A percentile compares a stretch with the other conserved stretches of the same genome.
Evolutionary conservation across 2,888 invertebrate genomes (phyloP).

Genomic region (Pterostichus madidus): DNA sequence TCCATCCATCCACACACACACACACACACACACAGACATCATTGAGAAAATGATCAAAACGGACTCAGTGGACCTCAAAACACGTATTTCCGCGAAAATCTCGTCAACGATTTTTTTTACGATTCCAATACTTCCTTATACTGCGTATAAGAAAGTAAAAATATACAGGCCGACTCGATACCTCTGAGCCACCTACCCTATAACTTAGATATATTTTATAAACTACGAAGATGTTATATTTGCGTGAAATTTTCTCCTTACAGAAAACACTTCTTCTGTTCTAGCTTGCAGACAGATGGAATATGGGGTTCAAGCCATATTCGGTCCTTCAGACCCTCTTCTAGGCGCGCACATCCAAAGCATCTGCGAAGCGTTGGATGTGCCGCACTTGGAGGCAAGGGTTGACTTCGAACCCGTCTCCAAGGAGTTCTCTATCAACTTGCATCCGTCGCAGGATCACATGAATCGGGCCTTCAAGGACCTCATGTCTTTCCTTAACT

Average conservation of each 20-base stretch:
- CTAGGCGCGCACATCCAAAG: slow-evolving; percentile 88
- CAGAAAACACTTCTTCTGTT: slow-evolving; percentile 69
- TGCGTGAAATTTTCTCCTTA: slow-evolving; percentile 69
- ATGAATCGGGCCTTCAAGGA: slow-evolving; percentile 92
- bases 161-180: too few relatives aligned
- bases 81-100: too few relatives aligned
- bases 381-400: slow-evolving; percentile 88
- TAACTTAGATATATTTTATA: too few relatives aligned
- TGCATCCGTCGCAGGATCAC: slow-evolving; percentile 91
- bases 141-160: too few relatives aligned
- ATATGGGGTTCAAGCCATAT: slow-evolving; percentile 86
- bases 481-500: slow-evolving; percentile 91
- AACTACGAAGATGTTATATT: too few relatives aligned
- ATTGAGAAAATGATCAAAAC: too few relatives aligned
- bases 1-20: too few relatives aligned
- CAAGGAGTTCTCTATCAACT: slow-evolving; percentile 90
- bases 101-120: too few relatives aligned
- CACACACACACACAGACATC: too few relatives aligned
- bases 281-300: slow-evolving; percentile 90
- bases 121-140: too few relatives aligned
- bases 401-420: slow-evolving; percentile 83
- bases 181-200: too few relatives aligned
- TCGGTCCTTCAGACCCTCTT: slow-evolving; percentile 86
- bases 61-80: too few relatives aligned
- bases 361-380: slow-evolving; percentile 88